Base-by-base conservation (phyloP, 2,888 invertebrate genomes). In the Caenorhabditis becei region DNA sequence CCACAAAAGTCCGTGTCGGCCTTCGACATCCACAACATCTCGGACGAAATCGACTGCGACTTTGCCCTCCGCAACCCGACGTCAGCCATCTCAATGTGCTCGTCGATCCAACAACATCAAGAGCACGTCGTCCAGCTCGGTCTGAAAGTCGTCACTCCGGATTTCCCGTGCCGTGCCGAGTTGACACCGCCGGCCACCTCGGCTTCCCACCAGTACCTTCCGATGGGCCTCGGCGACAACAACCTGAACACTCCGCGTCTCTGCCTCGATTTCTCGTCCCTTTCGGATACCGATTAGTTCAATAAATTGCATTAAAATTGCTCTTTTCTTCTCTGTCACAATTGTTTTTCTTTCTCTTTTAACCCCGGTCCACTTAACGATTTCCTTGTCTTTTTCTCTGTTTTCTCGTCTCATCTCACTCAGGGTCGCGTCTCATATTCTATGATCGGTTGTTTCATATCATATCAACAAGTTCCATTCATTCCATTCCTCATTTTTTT, bases 231-330 rank as follows among this genome's bases (percentile, higher is more conserved):
- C 18, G 41, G 35, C 20, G 66, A 66, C 10, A n/a, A 37, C 16
- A 20, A 18, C 7, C 26, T n/a, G 16, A 37, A 44, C 16, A 75
- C 66, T 32, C 75, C 75, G 0, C 66, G 66, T 18, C 51, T 49
- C 1, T 59, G 49, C 24, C 75, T 75, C 23, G 66, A 75, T 35
- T 75, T 75, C 28, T 75, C 75, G 1, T 23, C 49, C 0, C 5
- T 75, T 7, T 75, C 75, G 7, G 70, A 77, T 32, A 63, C 77
- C 2, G 69, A 77, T 2, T 70, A 69, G 49, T n/a, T 35, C 35
- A 5, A 35, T 35, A 35, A 8, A 35, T 35, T 35, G 5, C 10
- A 5, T 35, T 35, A n/a, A 47, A 18, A 18, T 47, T 20, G 41
- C 47, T 18, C 41, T 41, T 41, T n/a, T 47, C 18, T 47, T 10